Percentiles rank a stretch among this genome's conserved stretches.
These are phyloP conservation scores for Natrix natrix DNA, from an alignment of 2,797 vertebrate genomes.

Conservation along the genomic window DNA sequence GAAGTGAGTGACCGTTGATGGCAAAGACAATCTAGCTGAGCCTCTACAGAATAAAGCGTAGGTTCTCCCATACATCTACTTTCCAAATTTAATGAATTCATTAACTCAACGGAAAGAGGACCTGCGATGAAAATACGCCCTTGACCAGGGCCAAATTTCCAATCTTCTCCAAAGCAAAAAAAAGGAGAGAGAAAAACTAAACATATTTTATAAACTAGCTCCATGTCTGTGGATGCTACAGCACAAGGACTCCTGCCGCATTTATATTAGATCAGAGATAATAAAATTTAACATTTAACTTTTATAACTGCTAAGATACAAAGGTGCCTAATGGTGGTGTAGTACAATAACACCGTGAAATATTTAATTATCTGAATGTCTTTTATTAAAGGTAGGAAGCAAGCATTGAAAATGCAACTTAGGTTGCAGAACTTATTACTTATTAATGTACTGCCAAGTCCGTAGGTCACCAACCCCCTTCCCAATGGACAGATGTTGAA, in stretches of 20 bases:
- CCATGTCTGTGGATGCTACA: conserved; percentile 60
- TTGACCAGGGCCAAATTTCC: not conserved
- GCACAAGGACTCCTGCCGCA: conserved; percentile 5
- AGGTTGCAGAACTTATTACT: not conserved
- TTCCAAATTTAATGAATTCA: not conserved
- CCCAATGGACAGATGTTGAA: not conserved
- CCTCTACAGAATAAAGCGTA: not conserved
- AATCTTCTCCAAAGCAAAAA: conserved; percentile 31
- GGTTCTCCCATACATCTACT: not conserved
- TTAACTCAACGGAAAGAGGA: conserved; percentile 65
- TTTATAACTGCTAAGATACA: conserved; percentile 46
- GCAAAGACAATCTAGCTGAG: conserved; percentile 63
- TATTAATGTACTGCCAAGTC: not conserved
- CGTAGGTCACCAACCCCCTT: conserved; percentile 16
- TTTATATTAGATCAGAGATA: conserved; percentile 54
- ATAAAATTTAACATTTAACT: conserved; percentile 69
- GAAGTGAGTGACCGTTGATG: conserved; percentile 49
- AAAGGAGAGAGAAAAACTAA: conserved; percentile 48
- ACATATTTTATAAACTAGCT: conserved; percentile 35
- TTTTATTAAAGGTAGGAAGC: not conserved
- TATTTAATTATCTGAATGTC: conserved; percentile 7
- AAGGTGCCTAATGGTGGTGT: conserved; percentile 7
- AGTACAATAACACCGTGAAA: conserved; percentile 16
- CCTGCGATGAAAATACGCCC: conserved; percentile 76
- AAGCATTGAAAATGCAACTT: not conserved